A percentile compares a stretch with the other conserved stretches of the same genome.
These are phyloP conservation scores for Tupaia chinensis DNA, from an alignment of 2,113 vertebrate species.

Conservation along the genomic window DNA sequence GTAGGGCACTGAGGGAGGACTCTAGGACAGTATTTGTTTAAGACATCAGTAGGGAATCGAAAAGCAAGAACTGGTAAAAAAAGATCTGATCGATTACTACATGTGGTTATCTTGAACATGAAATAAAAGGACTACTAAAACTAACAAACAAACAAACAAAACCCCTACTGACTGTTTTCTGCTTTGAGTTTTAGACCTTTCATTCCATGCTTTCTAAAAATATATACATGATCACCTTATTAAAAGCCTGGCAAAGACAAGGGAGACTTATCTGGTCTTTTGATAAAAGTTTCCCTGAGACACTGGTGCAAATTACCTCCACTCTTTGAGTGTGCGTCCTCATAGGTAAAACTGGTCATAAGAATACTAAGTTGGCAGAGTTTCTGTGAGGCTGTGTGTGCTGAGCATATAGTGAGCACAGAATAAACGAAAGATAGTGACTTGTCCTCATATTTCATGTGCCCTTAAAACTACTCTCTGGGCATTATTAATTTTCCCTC, in stretches of 20 bases:
- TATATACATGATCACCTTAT: not conserved
- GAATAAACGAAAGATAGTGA: not conserved
- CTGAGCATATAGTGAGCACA: not conserved
- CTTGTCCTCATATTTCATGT: not conserved
- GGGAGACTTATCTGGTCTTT: not conserved
- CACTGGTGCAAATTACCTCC: not conserved
- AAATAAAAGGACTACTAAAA: not conserved
- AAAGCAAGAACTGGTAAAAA: not conserved
- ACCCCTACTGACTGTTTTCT: not conserved
- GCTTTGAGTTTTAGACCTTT: not conserved
- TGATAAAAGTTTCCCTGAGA: not conserved
- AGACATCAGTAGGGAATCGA: slow-evolving; percentile 3
- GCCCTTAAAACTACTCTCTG: not conserved
- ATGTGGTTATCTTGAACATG: not conserved
- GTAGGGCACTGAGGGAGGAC: too few species aligned
- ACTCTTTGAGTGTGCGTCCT: not conserved
- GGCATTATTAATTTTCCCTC: not conserved
- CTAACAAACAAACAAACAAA: too few species aligned
- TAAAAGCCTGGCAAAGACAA: not conserved
- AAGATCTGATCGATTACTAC: not conserved
- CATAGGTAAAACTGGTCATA: not conserved
- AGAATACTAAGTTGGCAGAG: not conserved
- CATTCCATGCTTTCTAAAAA: not conserved
- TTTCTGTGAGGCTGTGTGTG: not conserved
- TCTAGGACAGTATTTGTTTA: not conserved